Percentiles rank a stretch among this genome's conserved stretches.
These are phyloP conservation scores for Euphydryas editha DNA, from an alignment of 2,888 invertebrate genomes.

Conservation along the genomic window DNA sequence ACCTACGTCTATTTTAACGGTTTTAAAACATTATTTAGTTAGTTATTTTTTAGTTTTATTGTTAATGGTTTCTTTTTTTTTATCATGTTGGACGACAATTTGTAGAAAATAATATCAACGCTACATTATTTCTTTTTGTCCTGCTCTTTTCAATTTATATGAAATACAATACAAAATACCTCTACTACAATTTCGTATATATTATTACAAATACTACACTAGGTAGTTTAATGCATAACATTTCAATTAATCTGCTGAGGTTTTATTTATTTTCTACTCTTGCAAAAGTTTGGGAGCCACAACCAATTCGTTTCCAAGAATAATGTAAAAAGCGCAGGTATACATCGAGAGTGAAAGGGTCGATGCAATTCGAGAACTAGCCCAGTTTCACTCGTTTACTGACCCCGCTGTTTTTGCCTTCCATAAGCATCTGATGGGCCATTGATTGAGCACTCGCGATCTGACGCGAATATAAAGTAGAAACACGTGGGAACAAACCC, in stretches of 20 bases:
- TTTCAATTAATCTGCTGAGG: neutral
- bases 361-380: conserved; percentile 79
- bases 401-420: conserved; percentile 73
- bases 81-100: neutral
- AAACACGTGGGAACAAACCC: conserved; percentile 75
- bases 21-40: no score
- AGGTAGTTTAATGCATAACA: neutral
- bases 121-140: neutral
- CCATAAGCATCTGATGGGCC: conserved; percentile 64
- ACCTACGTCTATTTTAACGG: no score
- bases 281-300: conserved; percentile 61
- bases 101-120: neutral
- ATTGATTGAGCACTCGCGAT: conserved; percentile 55
- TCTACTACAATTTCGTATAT: no score
- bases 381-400: conserved; percentile 72
- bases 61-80: neutral
- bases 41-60: neutral
- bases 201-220: neutral
- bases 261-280: neutral
- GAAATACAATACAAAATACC: no score
- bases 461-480: conserved; percentile 68
- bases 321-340: conserved; percentile 81
- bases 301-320: conserved; percentile 67
- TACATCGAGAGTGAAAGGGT: conserved; percentile 81
- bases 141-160: no score